phyloP scores from a whole-genome alignment of 2,113 vertebrate genomes.

The Leptobrachium leishanense region DNA sequence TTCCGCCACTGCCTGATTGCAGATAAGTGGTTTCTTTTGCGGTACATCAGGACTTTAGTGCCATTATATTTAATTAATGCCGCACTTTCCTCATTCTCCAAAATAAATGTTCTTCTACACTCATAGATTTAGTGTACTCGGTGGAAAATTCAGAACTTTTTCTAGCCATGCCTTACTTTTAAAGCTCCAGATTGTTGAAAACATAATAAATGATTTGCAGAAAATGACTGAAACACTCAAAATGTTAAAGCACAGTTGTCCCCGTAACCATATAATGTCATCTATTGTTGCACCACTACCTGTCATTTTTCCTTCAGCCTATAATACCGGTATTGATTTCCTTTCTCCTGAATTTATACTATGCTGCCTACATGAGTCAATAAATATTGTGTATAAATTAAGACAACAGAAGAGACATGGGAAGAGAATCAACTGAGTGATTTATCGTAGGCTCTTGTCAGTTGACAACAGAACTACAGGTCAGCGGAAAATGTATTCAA shows the following conservation, averaged over 20 bases:
- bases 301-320: conserved; percentile 38
- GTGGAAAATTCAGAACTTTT: conserved; percentile 10
- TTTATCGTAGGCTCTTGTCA: too few relatives aligned
- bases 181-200: not conserved
- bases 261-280: conserved; percentile 8
- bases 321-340: conserved; percentile 43
- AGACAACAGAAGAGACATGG: conserved; percentile 37
- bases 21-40: conserved; percentile 38
- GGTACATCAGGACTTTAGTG: conserved; percentile 32
- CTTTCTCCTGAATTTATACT: conserved; percentile 32
- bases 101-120: conserved; percentile 25
- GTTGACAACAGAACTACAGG: not conserved
- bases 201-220: not conserved
- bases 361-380: conserved; percentile 31
- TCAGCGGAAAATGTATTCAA: conserved; percentile 1
- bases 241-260: conserved; percentile 9
- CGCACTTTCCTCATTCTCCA: conserved; percentile 33
- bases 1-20: conserved; percentile 25
- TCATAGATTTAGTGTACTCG: not conserved
- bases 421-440: conserved; percentile 25
- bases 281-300: conserved; percentile 23
- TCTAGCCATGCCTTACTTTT: not conserved
- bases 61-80: conserved; percentile 42
- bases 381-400: conserved; percentile 43
- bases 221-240: not conserved